phyloP scores from a whole-genome alignment of 2,797 vertebrate genomes.

The Chloroceryle amazona region DNA sequence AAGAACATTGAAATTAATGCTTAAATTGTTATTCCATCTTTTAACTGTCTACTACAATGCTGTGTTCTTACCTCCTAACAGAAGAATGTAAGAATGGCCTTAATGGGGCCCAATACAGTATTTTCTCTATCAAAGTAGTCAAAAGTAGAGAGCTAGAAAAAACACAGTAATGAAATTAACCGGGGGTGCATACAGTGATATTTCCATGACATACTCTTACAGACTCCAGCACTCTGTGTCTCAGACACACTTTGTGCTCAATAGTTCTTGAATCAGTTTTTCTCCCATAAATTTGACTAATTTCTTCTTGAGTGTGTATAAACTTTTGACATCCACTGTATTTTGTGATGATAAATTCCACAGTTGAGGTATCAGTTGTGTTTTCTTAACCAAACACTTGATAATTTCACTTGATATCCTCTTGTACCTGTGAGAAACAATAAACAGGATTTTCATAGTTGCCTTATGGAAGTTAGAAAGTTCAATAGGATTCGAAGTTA shows the following conservation, averaged over 20 bases:
- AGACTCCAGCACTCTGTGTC: background rate
- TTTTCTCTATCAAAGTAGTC: background rate
- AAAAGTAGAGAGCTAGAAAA: background rate
- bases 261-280: background rate
- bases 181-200: background rate
- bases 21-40: background rate
- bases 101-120: background rate
- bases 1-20: background rate
- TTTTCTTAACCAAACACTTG: background rate
- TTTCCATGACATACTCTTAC: background rate
- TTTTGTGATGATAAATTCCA: background rate
- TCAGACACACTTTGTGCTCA: background rate
- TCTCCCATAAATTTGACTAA: background rate
- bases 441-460: background rate
- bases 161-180: background rate
- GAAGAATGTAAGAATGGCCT: background rate
- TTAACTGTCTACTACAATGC: background rate
- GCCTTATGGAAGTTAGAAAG: background rate
- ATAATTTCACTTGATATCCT: background rate
- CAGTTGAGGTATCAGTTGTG: background rate
- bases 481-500: background rate
- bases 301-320: background rate
- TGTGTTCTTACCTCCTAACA: background rate
- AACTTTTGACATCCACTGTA: background rate
- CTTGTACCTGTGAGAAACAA: background rate